Evolutionary conservation across 2,113 vertebrate species (phyloP).

Genomic region (Oncorhynchus nerka): DNA sequence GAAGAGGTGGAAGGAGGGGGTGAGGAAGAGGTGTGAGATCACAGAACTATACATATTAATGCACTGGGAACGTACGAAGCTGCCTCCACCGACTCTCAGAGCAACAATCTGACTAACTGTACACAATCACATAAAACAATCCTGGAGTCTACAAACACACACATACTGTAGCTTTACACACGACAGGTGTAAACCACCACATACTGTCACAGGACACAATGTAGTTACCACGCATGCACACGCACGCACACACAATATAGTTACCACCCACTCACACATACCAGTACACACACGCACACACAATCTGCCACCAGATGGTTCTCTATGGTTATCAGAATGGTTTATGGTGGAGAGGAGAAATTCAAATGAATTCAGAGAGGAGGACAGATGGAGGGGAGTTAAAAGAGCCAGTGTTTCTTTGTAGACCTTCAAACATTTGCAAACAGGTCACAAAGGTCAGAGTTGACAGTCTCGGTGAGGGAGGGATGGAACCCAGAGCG

Average conservation of each 20-base stretch:
- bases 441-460: too few relatives aligned
- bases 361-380: background rate
- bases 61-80: background rate
- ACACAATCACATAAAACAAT: background rate
- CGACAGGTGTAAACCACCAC: too few relatives aligned
- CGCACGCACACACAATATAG: background rate
- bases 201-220: too few relatives aligned
- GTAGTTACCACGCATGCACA: background rate
- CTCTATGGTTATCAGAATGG: background rate
- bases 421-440: too few relatives aligned
- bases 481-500: background rate
- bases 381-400: background rate
- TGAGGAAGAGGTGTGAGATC: conserved; percentile 6
- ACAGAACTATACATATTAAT: background rate
- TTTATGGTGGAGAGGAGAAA: background rate
- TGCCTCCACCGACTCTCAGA: background rate
- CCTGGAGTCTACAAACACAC: background rate
- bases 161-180: background rate
- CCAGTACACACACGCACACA: background rate
- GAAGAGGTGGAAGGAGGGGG: conserved; percentile 4
- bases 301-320: background rate
- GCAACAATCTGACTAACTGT: background rate
- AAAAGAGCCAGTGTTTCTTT: too few relatives aligned
- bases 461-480: background rate
- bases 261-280: background rate